These are phyloP conservation scores for Xenus cinereus DNA, from an alignment of 2,113 vertebrate species.

Conservation along the genomic window DNA sequence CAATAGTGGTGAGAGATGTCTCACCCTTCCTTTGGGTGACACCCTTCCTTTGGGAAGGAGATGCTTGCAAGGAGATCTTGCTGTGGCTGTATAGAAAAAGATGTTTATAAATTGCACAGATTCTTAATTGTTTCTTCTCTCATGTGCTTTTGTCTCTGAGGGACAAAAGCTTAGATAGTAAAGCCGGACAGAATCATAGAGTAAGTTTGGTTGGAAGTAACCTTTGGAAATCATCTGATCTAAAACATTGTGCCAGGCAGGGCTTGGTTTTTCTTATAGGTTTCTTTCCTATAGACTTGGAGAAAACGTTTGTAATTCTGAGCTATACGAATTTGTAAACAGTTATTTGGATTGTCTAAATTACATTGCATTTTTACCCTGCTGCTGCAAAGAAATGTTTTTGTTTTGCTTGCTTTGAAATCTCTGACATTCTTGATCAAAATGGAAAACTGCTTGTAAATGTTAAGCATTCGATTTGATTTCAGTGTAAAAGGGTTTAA, in stretches of 20 bases:
- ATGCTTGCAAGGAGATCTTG: neutral
- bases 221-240: neutral
- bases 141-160: neutral
- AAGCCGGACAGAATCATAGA: neutral
- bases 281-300: neutral
- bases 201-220: neutral
- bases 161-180: neutral
- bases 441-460: neutral
- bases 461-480: neutral
- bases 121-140: neutral
- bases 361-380: neutral
- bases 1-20: neutral
- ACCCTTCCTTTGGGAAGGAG: neutral
- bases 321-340: neutral
- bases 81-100: neutral
- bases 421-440: neutral
- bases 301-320: neutral
- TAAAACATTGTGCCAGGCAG: neutral
- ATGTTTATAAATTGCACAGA: neutral
- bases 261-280: neutral
- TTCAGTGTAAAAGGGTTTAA: neutral
- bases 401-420: neutral
- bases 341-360: neutral
- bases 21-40: neutral
- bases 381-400: neutral